Base-by-base conservation (phyloP, 2,888 invertebrate species). In the Platycheirus rosarum region DNA sequence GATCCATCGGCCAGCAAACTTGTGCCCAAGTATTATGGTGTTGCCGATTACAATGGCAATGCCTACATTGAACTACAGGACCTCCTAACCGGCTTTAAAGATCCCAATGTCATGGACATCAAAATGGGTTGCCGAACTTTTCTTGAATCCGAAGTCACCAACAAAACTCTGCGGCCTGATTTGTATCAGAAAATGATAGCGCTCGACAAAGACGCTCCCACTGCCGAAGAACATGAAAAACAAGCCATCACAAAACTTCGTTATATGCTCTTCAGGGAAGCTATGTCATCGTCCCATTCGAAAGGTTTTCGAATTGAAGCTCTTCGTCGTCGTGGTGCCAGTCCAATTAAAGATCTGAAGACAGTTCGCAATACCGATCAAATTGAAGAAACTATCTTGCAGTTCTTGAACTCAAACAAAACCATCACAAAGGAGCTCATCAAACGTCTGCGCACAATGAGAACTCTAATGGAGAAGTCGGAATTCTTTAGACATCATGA, bases 91-190 rank as follows among this genome's bases (percentile, higher is more conserved):
- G 96, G 96, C 71, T 98, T 98, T 91, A 92, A 93, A 86, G 96
- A 98, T 91, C 98, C 98, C 0, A 95, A 95, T 88, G 97, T 99
- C 0, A 98, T 99, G 95, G 99, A 99, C 90, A 95, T 99, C 79
- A 99, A 99, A 92, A 96, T 99, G 94, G 99, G 99, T 46, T 96
- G 96, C 1, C 93, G 98, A 87, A 99, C 98, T 16, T 99, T 98
- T 91, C 92, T 98, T 40, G 98, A 99, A 91, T 95, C 95, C 1
- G 99, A 99, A 92, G 98, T 98, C 42, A 94, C 94, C 88, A 98
- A 98, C 88, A 94, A 94, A 20, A 94, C 93, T 48, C 94, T 96
- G 14, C 93, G 98, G 55, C 88, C 93, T 2, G 99, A 99, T 91
- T 92, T 99, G 35, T 99, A 98, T 90, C 94, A 97, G 86, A 99